phyloP scores from a whole-genome alignment of 2,113 vertebrate species.

The Ceyx melanurus region DNA sequence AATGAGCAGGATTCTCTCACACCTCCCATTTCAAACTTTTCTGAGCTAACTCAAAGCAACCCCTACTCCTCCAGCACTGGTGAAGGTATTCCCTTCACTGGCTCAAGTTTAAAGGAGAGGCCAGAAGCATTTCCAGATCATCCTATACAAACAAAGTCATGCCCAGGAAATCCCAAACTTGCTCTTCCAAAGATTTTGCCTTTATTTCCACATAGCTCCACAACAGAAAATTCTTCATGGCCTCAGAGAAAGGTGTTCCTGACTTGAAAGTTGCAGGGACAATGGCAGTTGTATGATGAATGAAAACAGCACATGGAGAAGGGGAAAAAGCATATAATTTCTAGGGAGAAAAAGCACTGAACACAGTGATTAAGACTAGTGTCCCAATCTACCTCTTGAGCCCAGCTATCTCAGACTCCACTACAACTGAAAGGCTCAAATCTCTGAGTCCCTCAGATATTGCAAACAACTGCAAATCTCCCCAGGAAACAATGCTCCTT shows the following conservation, averaged over 20 bases:
- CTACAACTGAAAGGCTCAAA: background rate
- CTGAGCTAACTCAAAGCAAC: background rate
- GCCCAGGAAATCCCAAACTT: slow-evolving; percentile 56
- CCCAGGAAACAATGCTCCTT: background rate
- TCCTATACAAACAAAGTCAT: slow-evolving; percentile 33
- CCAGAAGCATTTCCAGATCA: slow-evolving; percentile 49
- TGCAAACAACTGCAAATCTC: background rate
- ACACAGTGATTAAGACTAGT: background rate
- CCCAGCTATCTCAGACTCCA: background rate
- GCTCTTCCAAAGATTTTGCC: slow-evolving; percentile 22
- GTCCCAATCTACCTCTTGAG: background rate
- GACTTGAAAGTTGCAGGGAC: background rate
- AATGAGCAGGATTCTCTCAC: slow-evolving; percentile 53
- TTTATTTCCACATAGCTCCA: slow-evolving; percentile 50
- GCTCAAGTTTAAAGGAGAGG: background rate
- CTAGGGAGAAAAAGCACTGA: background rate
- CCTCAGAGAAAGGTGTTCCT: background rate
- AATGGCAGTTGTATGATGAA: background rate
- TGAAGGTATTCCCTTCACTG: background rate
- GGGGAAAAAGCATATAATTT: background rate
- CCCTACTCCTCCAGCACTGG: background rate
- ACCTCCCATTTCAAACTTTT: slow-evolving; percentile 63
- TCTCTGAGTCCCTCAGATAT: background rate
- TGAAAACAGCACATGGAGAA: background rate
- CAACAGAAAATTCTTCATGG: background rate